These are phyloP conservation scores for Nomada goodeniana DNA, from an alignment of 2,888 invertebrate species.

Conservation along the genomic window DNA sequence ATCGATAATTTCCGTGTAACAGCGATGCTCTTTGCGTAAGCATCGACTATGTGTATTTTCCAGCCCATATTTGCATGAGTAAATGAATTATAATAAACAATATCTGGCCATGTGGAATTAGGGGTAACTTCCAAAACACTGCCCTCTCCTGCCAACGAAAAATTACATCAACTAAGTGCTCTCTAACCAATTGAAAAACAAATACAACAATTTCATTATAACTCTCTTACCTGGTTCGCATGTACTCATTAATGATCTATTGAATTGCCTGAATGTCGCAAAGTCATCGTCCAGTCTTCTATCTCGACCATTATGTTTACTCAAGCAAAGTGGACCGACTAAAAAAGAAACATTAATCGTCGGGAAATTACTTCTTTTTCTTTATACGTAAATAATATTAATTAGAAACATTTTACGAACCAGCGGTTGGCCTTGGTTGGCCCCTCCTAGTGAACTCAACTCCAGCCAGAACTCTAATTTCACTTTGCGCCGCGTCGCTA, in stretches of 20 bases:
- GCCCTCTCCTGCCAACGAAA: slow-evolving; percentile 86
- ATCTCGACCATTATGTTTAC: slow-evolving; percentile 89
- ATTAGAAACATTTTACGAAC: slow-evolving; percentile 71
- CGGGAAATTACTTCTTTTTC: background rate
- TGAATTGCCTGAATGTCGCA: slow-evolving; percentile 92
- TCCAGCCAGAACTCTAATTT: slow-evolving; percentile 91
- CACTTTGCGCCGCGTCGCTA: slow-evolving; percentile 89
- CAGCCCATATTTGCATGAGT: slow-evolving; percentile 98
- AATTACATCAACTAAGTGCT: background rate
- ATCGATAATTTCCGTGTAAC: slow-evolving; percentile 59
- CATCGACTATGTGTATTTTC: slow-evolving; percentile 96
- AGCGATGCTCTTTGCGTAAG: slow-evolving; percentile 85
- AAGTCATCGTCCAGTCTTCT: slow-evolving; percentile 92
- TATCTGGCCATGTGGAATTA: slow-evolving; percentile 95
- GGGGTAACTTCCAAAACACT: slow-evolving; percentile 92
- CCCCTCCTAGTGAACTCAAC: slow-evolving; percentile 93
- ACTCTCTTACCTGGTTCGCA: slow-evolving; percentile 87
- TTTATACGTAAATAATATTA: background rate
- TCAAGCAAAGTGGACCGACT: slow-evolving; percentile 93
- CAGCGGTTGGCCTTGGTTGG: slow-evolving; percentile 91
- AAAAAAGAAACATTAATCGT: slow-evolving; percentile 65
- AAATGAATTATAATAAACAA: slow-evolving; percentile 97
- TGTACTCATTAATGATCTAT: slow-evolving; percentile 89
- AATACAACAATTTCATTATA: background rate
- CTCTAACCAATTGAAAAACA: too few relatives aligned